These are phyloP conservation scores for Philotrypesis tridentata DNA, from an alignment of 1,140 invertebrate genomes.

Conservation along the genomic window DNA sequence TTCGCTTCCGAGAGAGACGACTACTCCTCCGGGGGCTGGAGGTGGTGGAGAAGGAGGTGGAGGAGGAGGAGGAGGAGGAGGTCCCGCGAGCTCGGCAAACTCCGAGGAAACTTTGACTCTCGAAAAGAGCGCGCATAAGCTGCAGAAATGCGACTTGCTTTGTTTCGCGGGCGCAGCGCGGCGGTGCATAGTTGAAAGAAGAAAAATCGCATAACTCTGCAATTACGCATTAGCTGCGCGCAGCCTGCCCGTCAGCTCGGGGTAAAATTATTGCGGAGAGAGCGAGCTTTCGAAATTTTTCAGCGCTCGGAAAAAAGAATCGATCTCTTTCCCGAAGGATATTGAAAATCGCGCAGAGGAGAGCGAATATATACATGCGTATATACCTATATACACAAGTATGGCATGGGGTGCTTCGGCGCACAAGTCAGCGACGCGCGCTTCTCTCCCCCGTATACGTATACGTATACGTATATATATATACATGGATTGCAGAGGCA, in stretches of 20 bases:
- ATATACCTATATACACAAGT: constrained; percentile 12
- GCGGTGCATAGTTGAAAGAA: too few species aligned
- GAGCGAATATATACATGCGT: constrained; percentile 29
- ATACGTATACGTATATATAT: not conserved
- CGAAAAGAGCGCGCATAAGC: constrained; percentile 1
- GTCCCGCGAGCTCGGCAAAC: too few species aligned
- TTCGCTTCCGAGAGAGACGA: not conserved
- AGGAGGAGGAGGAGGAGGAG: not conserved
- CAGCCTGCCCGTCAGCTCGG: too few species aligned
- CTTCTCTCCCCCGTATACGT: constrained; percentile 51
- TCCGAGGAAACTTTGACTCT: constrained; percentile 31
- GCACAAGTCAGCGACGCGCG: constrained; percentile 56
- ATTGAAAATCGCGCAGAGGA: not conserved
- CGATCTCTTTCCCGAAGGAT: too few species aligned
- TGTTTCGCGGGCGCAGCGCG: too few species aligned
- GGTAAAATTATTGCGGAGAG: too few species aligned
- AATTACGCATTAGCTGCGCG: too few species aligned
- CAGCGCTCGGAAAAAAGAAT: too few species aligned
- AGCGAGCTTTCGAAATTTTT: too few species aligned
- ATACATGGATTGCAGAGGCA: not conserved
- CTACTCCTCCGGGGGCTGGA: not conserved
- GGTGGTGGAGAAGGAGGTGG: not conserved
- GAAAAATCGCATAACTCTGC: too few species aligned
- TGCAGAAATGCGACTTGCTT: too few species aligned
- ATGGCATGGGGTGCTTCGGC: constrained; percentile 39